Percentiles rank a stretch among this genome's conserved stretches.
phyloP scores from a whole-genome alignment of 2,888 invertebrate genomes.

The Tethea ocularis region DNA sequence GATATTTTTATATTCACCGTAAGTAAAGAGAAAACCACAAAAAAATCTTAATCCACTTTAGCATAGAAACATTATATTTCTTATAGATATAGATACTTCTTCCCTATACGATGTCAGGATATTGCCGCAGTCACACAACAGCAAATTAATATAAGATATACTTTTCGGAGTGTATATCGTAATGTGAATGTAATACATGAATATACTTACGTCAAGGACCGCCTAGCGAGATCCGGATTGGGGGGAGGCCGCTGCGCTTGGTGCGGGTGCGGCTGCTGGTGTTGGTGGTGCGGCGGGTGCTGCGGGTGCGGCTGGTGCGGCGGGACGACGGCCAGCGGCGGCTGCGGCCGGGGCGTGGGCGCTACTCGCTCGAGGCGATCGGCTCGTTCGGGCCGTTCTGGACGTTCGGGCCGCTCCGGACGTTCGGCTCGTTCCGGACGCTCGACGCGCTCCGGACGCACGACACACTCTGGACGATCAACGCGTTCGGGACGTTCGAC shows the following conservation, averaged over 20 bases:
- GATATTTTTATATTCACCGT: background rate
- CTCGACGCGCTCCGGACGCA: constrained; percentile 45
- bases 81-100: too few species aligned
- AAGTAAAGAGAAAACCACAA: too few species aligned
- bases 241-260: constrained; percentile 73
- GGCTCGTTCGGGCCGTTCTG: too few species aligned
- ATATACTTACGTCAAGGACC: constrained; percentile 87
- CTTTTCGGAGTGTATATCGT: too few species aligned
- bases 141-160: too few species aligned
- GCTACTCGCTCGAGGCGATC: constrained; percentile 41
- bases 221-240: constrained; percentile 88
- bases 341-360: constrained; percentile 38
- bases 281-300: constrained; percentile 49
- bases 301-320: constrained; percentile 29
- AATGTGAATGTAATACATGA: background rate
- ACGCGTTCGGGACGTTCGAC: constrained; percentile 26
- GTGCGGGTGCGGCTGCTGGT: constrained; percentile 55
- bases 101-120: too few species aligned
- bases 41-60: too few species aligned
- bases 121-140: too few species aligned
- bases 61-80: too few species aligned
- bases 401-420: constrained; percentile 35
- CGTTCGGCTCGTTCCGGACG: constrained; percentile 31
- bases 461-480: constrained; percentile 44
- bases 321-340: constrained; percentile 36